Evolutionary conservation across 2,797 vertebrate species (phyloP), one percentile per base, ranked within the genome.

Genomic region (Sebastes dallii): DNA sequence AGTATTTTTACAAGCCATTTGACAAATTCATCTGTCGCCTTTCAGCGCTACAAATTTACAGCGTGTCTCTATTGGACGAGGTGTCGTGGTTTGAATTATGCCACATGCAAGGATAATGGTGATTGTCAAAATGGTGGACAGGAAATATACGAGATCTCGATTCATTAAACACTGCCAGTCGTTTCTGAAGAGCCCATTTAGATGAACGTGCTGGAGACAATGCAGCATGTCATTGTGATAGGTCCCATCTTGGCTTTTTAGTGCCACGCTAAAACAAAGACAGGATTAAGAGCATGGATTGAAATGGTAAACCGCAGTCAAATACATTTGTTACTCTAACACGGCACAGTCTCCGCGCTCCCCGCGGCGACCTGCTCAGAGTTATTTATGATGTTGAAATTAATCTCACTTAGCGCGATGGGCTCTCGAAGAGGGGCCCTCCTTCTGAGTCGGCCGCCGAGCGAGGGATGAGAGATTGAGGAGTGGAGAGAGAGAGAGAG

Each of bases 311-410:
- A 91, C 87, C 82, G 54, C 81, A 89, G 70, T 90, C 81, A 83
- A 88, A 81, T 85, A 90, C 85, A 86, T 94, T 89, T 92, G 91
- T 90, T 88, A 88, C 88, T 88, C 55, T 56, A 84, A 89, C 80
- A 71, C 56, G 59, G 54, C 74, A 71, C 72, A 66, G 81, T 86
- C 84, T 88, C 82, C 42, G 8, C 54, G 46, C 74, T 90, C 88
- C 91, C 89, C 50, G 86, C 56, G 75, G 91, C 89, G 88, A 94
- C 92, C 90, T 85, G 87, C 92, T 94, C 82, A 58, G 20, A 92
- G 94, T 95, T 96, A 95, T 95, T 95, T 96, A 96, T 94, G 94
- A 95, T 95, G 91, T 92, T 56, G 89, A 95, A 96, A 96, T 95
- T 95, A 96, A 96, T 95, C 94, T 95, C 92, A 95, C 94, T 95